These are phyloP conservation scores for Dexiosoma caninum DNA, from an alignment of 2,888 invertebrate genomes.

Conservation along the genomic window DNA sequence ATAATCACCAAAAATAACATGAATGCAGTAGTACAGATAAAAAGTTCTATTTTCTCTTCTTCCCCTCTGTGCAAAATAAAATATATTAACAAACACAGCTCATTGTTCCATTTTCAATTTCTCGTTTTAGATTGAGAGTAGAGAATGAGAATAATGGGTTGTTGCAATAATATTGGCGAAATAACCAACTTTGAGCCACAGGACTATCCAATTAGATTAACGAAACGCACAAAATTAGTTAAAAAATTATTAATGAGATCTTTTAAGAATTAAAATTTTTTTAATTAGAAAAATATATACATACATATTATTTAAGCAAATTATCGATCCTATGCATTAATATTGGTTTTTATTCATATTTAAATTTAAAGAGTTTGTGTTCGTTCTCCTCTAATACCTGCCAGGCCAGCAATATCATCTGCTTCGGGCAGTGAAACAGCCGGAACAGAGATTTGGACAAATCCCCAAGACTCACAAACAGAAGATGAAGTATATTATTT, in stretches of 20 bases:
- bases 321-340: constrained; percentile 28
- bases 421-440: constrained; percentile 75
- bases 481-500: constrained; percentile 66
- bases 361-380: constrained; percentile 84
- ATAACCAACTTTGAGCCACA: not conserved
- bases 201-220: too few species aligned
- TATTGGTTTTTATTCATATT: constrained; percentile 44
- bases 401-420: constrained; percentile 85
- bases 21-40: too few species aligned
- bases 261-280: too few species aligned
- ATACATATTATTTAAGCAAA: not conserved
- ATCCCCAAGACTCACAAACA: constrained; percentile 79
- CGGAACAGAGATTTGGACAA: constrained; percentile 85
- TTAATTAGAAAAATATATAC: too few species aligned
- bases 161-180: constrained; percentile 54
- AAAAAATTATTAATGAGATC: not conserved
- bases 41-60: too few species aligned
- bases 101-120: constrained; percentile 72
- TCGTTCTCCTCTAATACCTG: constrained; percentile 89
- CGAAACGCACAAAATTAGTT: constrained; percentile 43
- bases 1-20: too few species aligned
- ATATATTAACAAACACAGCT: constrained; percentile 58
- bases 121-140: constrained; percentile 69
- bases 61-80: not conserved
- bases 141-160: constrained; percentile 72